These are phyloP conservation scores for Salminus brasiliensis DNA, from an alignment of 2,113 vertebrate genomes.

Conservation along the genomic window DNA sequence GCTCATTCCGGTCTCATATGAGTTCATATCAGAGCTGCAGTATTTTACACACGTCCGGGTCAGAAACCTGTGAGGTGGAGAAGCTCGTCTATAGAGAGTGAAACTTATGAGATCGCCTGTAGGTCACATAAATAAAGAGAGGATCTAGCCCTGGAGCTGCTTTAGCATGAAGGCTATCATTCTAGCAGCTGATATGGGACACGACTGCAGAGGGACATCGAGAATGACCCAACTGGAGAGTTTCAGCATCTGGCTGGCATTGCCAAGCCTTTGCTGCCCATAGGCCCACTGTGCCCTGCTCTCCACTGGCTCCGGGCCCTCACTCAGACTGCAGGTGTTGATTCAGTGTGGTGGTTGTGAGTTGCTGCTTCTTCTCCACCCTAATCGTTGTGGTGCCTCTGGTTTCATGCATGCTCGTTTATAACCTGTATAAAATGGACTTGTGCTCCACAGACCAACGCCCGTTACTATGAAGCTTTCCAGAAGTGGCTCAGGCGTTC, in stretches of 20 bases:
- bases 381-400: too few species aligned
- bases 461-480: slow-evolving; percentile 70
- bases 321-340: slow-evolving; percentile 54
- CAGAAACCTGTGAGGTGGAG: neutral
- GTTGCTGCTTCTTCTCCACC: slow-evolving; percentile 46
- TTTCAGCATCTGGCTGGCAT: slow-evolving; percentile 66
- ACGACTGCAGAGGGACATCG: slow-evolving; percentile 75
- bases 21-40: neutral
- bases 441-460: slow-evolving; percentile 73
- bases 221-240: slow-evolving; percentile 63
- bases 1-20: neutral
- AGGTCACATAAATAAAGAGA: too few species aligned
- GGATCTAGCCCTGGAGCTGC: neutral
- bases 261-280: slow-evolving; percentile 78
- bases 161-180: slow-evolving; percentile 78
- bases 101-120: neutral
- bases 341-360: slow-evolving; percentile 76
- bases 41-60: neutral
- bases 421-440: neutral
- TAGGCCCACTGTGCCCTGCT: slow-evolving; percentile 68
- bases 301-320: slow-evolving; percentile 77
- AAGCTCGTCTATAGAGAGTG: neutral
- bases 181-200: slow-evolving; percentile 82
- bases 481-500: slow-evolving; percentile 73
- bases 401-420: too few species aligned